Base-by-base conservation (phyloP, 2,113 vertebrate genomes). In the Chauna torquata region DNA sequence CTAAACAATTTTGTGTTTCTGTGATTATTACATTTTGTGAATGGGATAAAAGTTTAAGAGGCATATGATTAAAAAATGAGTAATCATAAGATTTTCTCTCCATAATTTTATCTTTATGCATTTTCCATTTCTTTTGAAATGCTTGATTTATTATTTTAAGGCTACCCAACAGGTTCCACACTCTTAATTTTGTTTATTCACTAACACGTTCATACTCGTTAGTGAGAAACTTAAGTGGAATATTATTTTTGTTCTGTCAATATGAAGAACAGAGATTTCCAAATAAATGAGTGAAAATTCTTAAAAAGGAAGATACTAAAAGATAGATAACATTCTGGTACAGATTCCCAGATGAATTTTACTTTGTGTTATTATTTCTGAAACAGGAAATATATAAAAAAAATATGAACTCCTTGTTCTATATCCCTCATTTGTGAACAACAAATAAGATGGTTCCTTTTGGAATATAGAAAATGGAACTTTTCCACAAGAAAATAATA, bases 391-490 rank as follows among this genome's bases (percentile, higher is more conserved):
- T 49, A 36, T 7, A 2, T 30, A 44, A 71, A 74, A 45, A 19
- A 2, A 0, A 0, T 12, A 79, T 42, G 1, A 59, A 9, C 49
- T 28, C 45, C 13, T 50, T 49, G 15, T 1, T 38, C 8, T 36
- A 6, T 70, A 55, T 81, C 28, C 18, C 2, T 72, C 11, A 49
- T 49, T 70, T 77, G 5, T 69, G 10, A 86, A 76, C 18, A 72
- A 68, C 23, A 90, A 82, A 59, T 45, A 32, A 23, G 0, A 0
- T 18, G 1, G 3, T 11, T 42, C 11, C 64, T 17, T 64, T 76
- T 27, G 3, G 3, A 90, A 64, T 71, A 42, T 2, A 45, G 22
- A 65, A 70, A 75, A 66, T 8, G 0, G 19, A 59, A 10, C 1
- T 25, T 79, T 66, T 55, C 8, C 7, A 61, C 45, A 36, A 42